Evolutionary conservation across 1,140 invertebrate genomes (phyloP), one percentile per base, ranked within the genome.

Genomic region (Apis laboriosa): DNA sequence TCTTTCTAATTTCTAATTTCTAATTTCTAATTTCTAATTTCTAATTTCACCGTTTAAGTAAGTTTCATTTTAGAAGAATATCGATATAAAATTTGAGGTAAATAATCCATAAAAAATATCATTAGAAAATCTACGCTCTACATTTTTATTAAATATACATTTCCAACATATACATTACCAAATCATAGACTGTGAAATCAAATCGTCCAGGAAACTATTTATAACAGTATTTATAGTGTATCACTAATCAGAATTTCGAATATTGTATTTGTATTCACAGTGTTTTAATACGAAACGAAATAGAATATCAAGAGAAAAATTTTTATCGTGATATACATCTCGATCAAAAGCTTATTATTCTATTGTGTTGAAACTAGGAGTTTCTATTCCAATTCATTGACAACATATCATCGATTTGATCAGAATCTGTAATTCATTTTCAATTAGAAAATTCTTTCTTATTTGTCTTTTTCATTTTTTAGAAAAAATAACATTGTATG

Each of bases 181-280:
- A 64, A 34, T 17, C 13, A 1, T 15, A 9, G 28, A 34, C 63
- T 34, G 11, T 28, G 11, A 2, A 11, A 66, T 49, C 19, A n/a
- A n/a, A 70, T 70, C 17, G 51, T 28, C n/a, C 49, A 28, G n/a
- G 49, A 53, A 51, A 9, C 60, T 51, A 64, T 49, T 51, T n/a
- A 19, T 24, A n/a, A 7, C 24, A 9, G 49, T 53, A 24, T 64
- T 21, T 1, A 7, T 3, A 49, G 49, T 28, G 34, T 34, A 60
- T 15, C n/a, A 13, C 13, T 67, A 71, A 78, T 78, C 55, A 51
- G 19, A 71, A 78, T 34, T 71, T 71, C 3, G 55, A 58, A 53
- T 58, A 51, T 56, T 21, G 43, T 17, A 71, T 28, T 58, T 61
- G 66, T n/a, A 67, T 79, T 19, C 5, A 43, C 3, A 2, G 55